A percentile compares a stretch with the other conserved stretches of the same genome.
These are phyloP conservation scores for Acleris cristana DNA, from an alignment of 2,888 invertebrate species.

Conservation along the genomic window DNA sequence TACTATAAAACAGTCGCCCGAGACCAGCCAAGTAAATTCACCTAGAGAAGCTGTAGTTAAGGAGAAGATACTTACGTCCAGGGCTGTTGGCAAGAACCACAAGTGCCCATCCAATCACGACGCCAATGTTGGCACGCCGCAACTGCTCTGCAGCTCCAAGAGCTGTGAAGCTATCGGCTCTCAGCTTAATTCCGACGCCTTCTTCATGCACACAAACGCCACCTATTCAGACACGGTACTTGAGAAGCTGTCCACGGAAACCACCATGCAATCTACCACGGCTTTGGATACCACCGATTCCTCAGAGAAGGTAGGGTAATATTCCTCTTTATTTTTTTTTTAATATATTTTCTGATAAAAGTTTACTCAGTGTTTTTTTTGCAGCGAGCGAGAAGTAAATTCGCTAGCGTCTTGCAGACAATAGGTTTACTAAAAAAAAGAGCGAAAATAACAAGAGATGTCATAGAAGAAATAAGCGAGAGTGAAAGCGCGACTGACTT, in stretches of 20 bases:
- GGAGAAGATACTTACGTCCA: conserved; percentile 51
- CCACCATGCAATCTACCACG: conserved; percentile 51
- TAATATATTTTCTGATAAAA: not conserved
- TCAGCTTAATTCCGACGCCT: conserved; percentile 50
- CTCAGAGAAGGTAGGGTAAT: conserved; percentile 50
- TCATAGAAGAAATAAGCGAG: conserved; percentile 64
- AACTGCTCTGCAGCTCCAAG: conserved; percentile 65
- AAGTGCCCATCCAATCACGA: conserved; percentile 58
- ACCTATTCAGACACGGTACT: conserved; percentile 69
- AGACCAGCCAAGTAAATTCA: conserved; percentile 22
- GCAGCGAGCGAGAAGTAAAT: conserved; percentile 58
- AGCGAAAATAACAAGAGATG: conserved; percentile 59
- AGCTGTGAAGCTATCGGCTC: conserved; percentile 74
- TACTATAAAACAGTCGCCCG: conserved; percentile 42
- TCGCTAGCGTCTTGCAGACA: conserved; percentile 59
- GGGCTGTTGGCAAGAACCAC: conserved; percentile 60
- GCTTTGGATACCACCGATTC: conserved; percentile 55
- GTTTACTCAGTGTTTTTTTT: conserved; percentile 41
- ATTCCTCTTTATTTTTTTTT: no score
- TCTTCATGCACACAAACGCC: conserved; percentile 53
- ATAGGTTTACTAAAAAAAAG: conserved; percentile 57
- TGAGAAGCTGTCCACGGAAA: conserved; percentile 64
- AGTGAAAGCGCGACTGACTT: conserved; percentile 55
- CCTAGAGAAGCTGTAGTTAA: not conserved
- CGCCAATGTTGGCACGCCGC: conserved; percentile 65